Conservation (phyloP, 1,140 invertebrate species). For the Hyposmocoma kahamanoa region DNA sequence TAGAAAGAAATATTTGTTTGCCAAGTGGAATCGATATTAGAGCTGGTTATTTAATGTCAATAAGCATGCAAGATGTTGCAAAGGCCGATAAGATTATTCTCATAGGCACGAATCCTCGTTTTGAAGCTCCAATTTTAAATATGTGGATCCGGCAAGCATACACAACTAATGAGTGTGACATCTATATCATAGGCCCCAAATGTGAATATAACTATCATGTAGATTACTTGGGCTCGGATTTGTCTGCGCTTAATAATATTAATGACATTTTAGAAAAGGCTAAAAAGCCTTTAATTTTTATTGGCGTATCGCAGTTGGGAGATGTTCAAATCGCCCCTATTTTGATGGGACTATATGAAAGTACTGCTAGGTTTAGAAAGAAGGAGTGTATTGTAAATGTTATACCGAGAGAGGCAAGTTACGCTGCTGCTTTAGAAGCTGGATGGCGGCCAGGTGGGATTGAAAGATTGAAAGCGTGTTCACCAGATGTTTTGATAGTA, state of each 20-base stretch:
- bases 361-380: constrained; percentile 6
- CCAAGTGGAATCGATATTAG: constrained; percentile 35
- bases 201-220: constrained; percentile 80
- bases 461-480: constrained; percentile 17
- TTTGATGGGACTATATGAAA: constrained; percentile 59
- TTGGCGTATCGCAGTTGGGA: constrained; percentile 75
- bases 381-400: constrained; percentile 46
- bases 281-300: constrained; percentile 80
- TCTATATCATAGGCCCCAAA: constrained; percentile 77
- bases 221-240: constrained; percentile 70
- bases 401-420: constrained; percentile 54
- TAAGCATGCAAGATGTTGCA: constrained; percentile 73
- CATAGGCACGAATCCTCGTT: constrained; percentile 84
- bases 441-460: constrained; percentile 49
- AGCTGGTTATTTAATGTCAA: constrained; percentile 46
- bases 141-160: constrained; percentile 82
- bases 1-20: constrained; percentile 37
- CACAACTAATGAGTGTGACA: constrained; percentile 74
- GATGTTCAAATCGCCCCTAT: constrained; percentile 65
- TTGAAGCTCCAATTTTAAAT: constrained; percentile 86
- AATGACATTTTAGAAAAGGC: constrained; percentile 65
- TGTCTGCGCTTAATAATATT: constrained; percentile 47
- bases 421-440: constrained; percentile 49
- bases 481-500: constrained; percentile 38
- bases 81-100: constrained; percentile 82